phyloP scores from a whole-genome alignment of 2,888 invertebrate genomes.

The Amiota minor region DNA sequence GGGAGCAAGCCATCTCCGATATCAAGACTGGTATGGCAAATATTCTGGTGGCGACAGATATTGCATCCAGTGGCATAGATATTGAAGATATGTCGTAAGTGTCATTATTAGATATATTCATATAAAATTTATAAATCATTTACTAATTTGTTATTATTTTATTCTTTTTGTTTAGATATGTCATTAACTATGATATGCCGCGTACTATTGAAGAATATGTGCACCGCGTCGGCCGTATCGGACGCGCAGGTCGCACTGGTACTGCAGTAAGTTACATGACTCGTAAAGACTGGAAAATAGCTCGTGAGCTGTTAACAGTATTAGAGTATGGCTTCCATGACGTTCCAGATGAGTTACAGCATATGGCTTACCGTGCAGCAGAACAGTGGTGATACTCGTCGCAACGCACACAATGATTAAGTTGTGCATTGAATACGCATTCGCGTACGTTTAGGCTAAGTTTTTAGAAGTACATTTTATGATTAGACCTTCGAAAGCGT shows the following conservation, averaged over 20 bases:
- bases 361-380: slow-evolving; percentile 86
- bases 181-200: slow-evolving; percentile 94
- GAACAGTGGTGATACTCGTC: slow-evolving; percentile 41
- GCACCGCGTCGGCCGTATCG: slow-evolving; percentile 96
- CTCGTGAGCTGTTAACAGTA: slow-evolving; percentile 86
- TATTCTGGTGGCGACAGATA: slow-evolving; percentile 94
- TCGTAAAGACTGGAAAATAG: slow-evolving; percentile 86
- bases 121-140: too few relatives aligned
- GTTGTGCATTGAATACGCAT: too few relatives aligned
- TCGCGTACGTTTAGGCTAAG: too few relatives aligned
- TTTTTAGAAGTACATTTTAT: too few relatives aligned
- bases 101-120: too few relatives aligned
- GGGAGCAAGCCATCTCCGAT: slow-evolving; percentile 88
- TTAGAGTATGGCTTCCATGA: slow-evolving; percentile 90
- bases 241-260: slow-evolving; percentile 90
- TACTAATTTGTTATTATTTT: too few relatives aligned
- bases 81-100: slow-evolving; percentile 86
- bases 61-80: slow-evolving; percentile 94
- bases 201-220: slow-evolving; percentile 93
- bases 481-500: too few relatives aligned
- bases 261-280: slow-evolving; percentile 88
- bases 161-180: slow-evolving; percentile 74
- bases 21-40: slow-evolving; percentile 85
- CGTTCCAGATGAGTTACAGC: slow-evolving; percentile 82
- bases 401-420: slow-evolving; percentile 31